Evolutionary conservation across 2,797 vertebrate genomes (phyloP), one percentile per base, ranked within the genome.

Genomic region (Mionectes olivaceus): DNA sequence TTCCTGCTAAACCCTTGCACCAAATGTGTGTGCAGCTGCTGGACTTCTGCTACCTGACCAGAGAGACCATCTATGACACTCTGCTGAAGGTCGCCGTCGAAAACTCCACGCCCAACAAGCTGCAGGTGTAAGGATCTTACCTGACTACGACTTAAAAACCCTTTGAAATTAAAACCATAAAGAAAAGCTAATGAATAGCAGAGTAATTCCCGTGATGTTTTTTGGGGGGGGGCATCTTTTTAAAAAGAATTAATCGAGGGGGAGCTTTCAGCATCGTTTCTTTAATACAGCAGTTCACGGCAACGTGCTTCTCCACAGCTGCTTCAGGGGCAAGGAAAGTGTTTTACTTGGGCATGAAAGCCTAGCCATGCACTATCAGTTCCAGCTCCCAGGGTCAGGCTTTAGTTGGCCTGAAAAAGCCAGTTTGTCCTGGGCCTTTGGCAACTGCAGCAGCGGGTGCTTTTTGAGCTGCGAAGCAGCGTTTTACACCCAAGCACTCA

Each of bases 21-120:
- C 92, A 94, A 44, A 90, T 99, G 85, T 99, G 99, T 89, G 76
- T 95, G 70, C 97, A 97, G 19, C 97, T 99, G 7, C 98, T 99
- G 10, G 98, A 98, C 97, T 98, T 99, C 69, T 96, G 98, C 92
- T 99, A 98, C 90, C 98, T 99, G 18, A 96, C 98, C 79, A 98
- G 98, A 73, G 95, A 97, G 2, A 69, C 96, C 50, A 98, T 99
- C 93, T 99, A 99, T 32, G 89, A 98, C 53, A 98, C 98, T 5
- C 55, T 99, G 90, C 94, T 99, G 78, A 97, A 96, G 89, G 83
- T 83, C 1, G 97, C 98, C 60, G 97, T 98, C 10, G 97, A 98
- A 69, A 96, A 98, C 73, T 87, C 93, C 25, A 97, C 93, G 19
- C 99, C 99, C 5, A 98, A 97, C 92, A 71, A 78, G 23, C 98